Conservation (phyloP, 2,888 invertebrate genomes). For the Ennomos erosarius region DNA sequence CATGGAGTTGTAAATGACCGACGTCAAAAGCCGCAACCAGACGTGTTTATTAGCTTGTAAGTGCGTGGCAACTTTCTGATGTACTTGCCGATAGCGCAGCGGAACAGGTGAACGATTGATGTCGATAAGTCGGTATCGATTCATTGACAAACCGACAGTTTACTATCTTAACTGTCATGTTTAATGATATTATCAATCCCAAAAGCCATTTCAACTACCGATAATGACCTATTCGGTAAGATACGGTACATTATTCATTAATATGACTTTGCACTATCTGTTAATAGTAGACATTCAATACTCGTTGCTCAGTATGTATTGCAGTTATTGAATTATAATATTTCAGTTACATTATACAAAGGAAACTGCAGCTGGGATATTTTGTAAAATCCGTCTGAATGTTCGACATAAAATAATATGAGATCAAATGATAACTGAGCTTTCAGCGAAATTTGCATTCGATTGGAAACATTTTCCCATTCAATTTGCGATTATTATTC, state of each 20-base stretch:
- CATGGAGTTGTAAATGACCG: conserved; percentile 55
- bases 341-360: neutral
- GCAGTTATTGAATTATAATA: neutral
- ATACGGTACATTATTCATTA: conserved; percentile 6
- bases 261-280: conserved; percentile 6
- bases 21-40: conserved; percentile 48
- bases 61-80: conserved; percentile 49
- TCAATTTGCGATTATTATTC: conserved; percentile 25
- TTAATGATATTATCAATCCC: conserved; percentile 21
- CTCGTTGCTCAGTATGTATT: neutral
- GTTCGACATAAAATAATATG: neutral
- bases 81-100: conserved; percentile 59
- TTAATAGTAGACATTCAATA: conserved; percentile 1
- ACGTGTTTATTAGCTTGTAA: conserved; percentile 58
- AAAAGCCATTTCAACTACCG: conserved; percentile 7
- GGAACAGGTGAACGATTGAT: conserved; percentile 49
- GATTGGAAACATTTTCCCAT: conserved; percentile 22
- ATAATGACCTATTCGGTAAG: conserved; percentile 8
- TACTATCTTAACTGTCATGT: conserved; percentile 36
- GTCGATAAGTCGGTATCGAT: conserved; percentile 44
- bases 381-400: neutral
- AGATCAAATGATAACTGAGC: conserved; percentile 3
- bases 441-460: conserved; percentile 16
- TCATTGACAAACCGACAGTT: conserved; percentile 40
- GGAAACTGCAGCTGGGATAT: neutral